These are phyloP conservation scores for Scomber scombrus DNA, from an alignment of 2,113 vertebrate genomes.

Conservation along the genomic window DNA sequence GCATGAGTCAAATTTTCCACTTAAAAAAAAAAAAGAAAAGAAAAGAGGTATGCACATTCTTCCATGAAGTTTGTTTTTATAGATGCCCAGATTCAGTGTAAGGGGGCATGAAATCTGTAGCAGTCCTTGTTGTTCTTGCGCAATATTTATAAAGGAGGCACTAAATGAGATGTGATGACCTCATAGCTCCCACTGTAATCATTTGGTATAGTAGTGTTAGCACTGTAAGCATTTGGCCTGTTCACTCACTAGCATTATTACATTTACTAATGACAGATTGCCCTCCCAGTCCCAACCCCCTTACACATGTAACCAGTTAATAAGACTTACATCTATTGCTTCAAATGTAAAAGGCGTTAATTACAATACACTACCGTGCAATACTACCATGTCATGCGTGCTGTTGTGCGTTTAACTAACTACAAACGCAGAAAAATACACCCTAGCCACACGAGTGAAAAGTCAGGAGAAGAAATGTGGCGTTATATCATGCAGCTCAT, in stretches of 20 bases:
- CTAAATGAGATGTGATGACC: background rate
- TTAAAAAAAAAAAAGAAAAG: too few relatives aligned
- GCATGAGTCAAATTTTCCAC: background rate
- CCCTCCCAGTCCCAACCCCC: too few relatives aligned
- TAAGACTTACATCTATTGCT: background rate
- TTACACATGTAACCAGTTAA: background rate
- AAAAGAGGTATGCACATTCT: background rate
- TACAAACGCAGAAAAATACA: background rate
- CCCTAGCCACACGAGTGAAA: background rate
- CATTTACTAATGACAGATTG: background rate
- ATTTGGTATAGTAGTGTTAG: background rate
- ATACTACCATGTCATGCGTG: background rate
- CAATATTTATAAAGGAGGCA: background rate
- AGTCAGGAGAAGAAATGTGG: background rate
- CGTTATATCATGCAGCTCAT: background rate
- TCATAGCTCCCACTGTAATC: background rate
- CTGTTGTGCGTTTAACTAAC: background rate
- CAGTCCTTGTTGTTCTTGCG: too few relatives aligned
- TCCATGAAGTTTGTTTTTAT: background rate
- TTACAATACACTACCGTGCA: background rate
- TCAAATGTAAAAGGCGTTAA: constrained; percentile 1
- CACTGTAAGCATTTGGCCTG: background rate
- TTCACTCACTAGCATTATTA: background rate
- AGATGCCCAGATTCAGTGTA: background rate
- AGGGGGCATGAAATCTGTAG: background rate